Conservation (phyloP, 2,797 vertebrate genomes). For the Babyrousa celebensis region DNA sequence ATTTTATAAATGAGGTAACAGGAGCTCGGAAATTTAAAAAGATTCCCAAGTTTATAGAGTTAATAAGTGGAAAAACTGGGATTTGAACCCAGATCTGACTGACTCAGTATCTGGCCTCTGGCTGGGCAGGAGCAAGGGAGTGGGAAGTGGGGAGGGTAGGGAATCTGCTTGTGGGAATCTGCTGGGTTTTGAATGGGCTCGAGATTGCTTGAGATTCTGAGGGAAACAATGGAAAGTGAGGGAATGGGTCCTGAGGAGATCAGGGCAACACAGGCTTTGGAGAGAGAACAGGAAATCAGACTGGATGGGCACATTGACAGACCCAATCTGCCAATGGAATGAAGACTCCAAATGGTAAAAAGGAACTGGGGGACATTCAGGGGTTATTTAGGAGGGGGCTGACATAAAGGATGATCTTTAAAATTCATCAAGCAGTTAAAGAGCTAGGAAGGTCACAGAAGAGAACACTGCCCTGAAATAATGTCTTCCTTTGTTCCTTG, state of each 20-base stretch:
- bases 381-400: background rate
- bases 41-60: background rate
- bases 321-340: background rate
- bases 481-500: background rate
- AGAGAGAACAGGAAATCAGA: background rate
- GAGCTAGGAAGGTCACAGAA: background rate
- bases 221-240: background rate
- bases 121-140: background rate
- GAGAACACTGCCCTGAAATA: background rate
- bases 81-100: constrained; percentile 29
- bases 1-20: background rate
- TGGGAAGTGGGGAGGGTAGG: background rate
- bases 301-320: background rate
- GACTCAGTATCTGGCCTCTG: background rate
- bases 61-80: background rate
- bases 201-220: background rate
- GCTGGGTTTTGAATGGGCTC: background rate
- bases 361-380: background rate
- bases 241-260: background rate
- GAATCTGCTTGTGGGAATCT: background rate
- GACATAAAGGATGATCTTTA: background rate
- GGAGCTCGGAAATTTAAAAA: background rate
- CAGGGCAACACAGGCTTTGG: background rate
- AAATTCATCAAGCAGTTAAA: background rate
- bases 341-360: background rate